phyloP scores from a whole-genome alignment of 1,140 invertebrate genomes.

The Elysia chlorotica region DNA sequence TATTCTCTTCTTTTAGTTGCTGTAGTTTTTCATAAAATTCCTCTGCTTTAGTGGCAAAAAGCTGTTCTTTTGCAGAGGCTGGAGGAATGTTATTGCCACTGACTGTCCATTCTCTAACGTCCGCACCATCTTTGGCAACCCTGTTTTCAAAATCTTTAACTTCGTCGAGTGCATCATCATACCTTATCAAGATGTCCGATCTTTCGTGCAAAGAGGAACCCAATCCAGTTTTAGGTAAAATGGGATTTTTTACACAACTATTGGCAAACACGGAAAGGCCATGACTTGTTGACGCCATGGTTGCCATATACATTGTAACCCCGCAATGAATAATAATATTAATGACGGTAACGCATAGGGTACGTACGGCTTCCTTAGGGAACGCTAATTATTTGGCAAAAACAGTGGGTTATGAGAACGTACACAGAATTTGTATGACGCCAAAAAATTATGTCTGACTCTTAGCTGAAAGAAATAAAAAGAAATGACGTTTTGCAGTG shows the following conservation, averaged over 20 bases:
- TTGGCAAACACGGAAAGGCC: constrained; percentile 53
- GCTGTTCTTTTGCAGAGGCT: constrained; percentile 17
- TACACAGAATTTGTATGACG: too few relatives aligned
- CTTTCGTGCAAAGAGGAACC: constrained; percentile 31
- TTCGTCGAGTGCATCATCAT: constrained; percentile 12
- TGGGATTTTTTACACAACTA: constrained; percentile 52
- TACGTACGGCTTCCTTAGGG: too few relatives aligned
- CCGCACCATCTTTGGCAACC: too few relatives aligned
- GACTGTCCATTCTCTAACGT: too few relatives aligned
- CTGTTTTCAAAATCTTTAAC: too few relatives aligned
- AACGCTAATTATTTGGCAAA: too few relatives aligned
- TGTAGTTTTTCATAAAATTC: constrained; percentile 57
- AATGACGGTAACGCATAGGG: too few relatives aligned
- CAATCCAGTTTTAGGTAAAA: constrained; percentile 50
- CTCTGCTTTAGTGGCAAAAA: constrained; percentile 44
- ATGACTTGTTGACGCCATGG: constrained; percentile 60
- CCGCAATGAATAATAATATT: background rate
- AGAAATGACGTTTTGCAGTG: too few relatives aligned
- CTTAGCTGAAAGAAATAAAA: too few relatives aligned
- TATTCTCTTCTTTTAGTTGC: constrained; percentile 56
- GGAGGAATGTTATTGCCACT: too few relatives aligned
- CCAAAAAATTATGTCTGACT: too few relatives aligned
- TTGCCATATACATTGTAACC: constrained; percentile 44
- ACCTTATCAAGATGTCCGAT: constrained; percentile 13
- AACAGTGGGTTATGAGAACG: too few relatives aligned